Conservation (phyloP, 2,797 vertebrate genomes). For the Lepilemur septentrionalis region DNA sequence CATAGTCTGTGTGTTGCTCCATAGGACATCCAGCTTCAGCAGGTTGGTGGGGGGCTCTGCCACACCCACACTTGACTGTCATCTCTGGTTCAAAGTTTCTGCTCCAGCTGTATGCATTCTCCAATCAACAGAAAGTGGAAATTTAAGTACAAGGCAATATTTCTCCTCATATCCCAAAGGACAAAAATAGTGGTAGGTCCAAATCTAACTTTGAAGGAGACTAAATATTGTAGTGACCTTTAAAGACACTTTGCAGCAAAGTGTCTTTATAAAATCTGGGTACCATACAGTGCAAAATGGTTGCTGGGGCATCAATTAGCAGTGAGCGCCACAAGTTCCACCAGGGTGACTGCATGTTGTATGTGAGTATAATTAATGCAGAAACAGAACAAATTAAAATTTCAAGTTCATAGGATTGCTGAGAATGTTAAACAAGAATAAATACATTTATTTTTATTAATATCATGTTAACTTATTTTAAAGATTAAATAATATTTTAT, state of each 20-base stretch:
- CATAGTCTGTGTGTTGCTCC: accelerated
- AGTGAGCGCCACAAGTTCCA: accelerated
- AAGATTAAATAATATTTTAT: background rate
- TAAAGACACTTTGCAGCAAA: background rate
- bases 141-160: background rate
- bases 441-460: background rate
- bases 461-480: background rate
- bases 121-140: background rate
- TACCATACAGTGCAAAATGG: accelerated
- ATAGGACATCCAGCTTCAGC: no score
- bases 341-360: accelerated
- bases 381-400: background rate
- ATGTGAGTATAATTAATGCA: background rate
- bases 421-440: background rate
- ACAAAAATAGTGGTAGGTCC: background rate
- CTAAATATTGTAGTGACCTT: background rate
- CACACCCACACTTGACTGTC: no score
- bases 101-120: background rate
- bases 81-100: no score
- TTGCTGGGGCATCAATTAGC: no score
- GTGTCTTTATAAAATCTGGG: background rate
- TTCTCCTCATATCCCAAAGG: background rate
- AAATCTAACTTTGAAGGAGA: background rate
- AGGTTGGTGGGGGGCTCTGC: accelerated
- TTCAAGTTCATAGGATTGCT: background rate